phyloP scores from a whole-genome alignment of 2,113 vertebrate species.

The Tachuris rubrigastra region DNA sequence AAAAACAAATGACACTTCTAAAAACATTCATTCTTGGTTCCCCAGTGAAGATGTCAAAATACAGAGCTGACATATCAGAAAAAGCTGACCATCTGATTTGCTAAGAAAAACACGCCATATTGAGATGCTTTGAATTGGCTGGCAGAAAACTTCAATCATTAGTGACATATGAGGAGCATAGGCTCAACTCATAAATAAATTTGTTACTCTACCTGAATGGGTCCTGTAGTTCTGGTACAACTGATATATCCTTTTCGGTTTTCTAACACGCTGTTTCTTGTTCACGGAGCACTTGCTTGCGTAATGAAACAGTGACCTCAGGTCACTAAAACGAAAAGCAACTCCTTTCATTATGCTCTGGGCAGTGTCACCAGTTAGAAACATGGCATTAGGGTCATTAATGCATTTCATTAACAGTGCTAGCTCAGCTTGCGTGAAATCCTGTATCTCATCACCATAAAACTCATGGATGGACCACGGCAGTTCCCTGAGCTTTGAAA shows the following conservation, averaged over 20 bases:
- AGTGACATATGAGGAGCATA: not conserved
- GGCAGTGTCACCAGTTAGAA: constrained; percentile 83
- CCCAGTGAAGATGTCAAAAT: not conserved
- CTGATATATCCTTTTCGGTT: constrained; percentile 79
- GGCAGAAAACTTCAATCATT: not conserved
- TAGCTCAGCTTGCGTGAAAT: constrained; percentile 83
- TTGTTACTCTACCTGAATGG: constrained; percentile 75
- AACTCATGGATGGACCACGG: constrained; percentile 84
- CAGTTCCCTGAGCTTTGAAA: constrained; percentile 69
- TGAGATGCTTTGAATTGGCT: not conserved
- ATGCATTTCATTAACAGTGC: constrained; percentile 78
- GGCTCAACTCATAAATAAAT: not conserved
- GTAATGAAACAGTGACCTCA: constrained; percentile 79
- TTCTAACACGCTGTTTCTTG: constrained; percentile 72
- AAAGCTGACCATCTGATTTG: not conserved
- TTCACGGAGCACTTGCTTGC: constrained; percentile 70
- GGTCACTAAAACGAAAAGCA: constrained; percentile 82
- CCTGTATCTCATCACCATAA: constrained; percentile 83
- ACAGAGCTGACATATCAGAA: not conserved
- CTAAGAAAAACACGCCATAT: not conserved
- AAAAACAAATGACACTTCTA: not conserved
- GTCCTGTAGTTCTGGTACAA: constrained; percentile 84
- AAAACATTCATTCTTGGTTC: not conserved
- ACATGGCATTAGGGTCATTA: constrained; percentile 83
- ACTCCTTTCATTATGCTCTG: constrained; percentile 86